Base-by-base conservation (phyloP, 2,113 vertebrate genomes). In the Colistium nudipinnis region DNA sequence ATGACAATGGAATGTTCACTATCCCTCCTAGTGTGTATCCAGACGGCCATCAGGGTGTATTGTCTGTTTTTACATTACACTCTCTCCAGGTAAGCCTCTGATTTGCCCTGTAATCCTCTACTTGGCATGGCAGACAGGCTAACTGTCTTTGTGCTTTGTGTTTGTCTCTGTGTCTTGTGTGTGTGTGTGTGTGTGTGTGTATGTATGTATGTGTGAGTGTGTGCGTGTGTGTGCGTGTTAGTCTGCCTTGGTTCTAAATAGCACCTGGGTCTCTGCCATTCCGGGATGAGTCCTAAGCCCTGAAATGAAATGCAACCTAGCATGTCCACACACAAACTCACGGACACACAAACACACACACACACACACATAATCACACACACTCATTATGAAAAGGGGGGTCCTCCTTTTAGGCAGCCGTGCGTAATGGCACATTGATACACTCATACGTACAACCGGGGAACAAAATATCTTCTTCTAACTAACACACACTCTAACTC, bases 21-120 rank as follows among this genome's bases (percentile, higher is more conserved):
- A 30, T 24, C 61, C 39, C 53, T 51, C 74, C 70, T 41, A 22
- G 38, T 67, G 61, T 48, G 57, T 71, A 70, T 55, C 59, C 56
- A 76, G 54, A 81, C 66, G 75, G 45, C 54, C 60, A 48, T 57
- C 47, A 28, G 28, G 43, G 61, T 69, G 47, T 45, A 62, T 71
- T 69, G 36, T 65, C 38, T 77, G 45, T 69, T 85, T 83, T 76
- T 62, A 68, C 57, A 79, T 83, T 69, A 66, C 75, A 65, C 43
- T 81, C 68, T 81, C 79, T 72, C 56, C 71, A 81, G 82, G 80
- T 70, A 85, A 85, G 71, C 70, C 69, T 70, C 57, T 79, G 82
- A 80, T 73, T 80, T 77, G 27, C 35, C 57, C 81, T 66, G 35
- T 88, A 83, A 87, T 83, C 84, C 80, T 81, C 65, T 74, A 48